phyloP scores from a whole-genome alignment of 2,888 invertebrate species.

The Callosobruchus maculatus region DNA sequence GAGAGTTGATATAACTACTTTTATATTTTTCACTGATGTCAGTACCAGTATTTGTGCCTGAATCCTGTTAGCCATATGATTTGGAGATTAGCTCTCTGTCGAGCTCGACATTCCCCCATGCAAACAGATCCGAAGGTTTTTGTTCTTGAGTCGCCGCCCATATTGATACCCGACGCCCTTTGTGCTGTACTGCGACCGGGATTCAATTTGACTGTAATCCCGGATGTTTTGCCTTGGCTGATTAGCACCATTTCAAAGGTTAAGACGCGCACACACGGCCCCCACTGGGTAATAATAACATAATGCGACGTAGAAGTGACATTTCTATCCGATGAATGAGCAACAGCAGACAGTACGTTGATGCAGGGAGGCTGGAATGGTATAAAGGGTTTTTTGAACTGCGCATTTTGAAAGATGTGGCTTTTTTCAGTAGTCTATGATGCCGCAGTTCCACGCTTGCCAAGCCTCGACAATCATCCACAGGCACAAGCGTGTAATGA shows the following conservation, averaged over 20 bases:
- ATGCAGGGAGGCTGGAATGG: too few relatives aligned
- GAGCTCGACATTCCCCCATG: conserved; percentile 9
- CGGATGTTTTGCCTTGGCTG: conserved; percentile 34
- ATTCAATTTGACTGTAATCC: conserved; percentile 33
- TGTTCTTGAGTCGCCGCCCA: conserved; percentile 5
- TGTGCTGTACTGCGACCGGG: conserved; percentile 15
- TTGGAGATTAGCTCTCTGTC: conserved; percentile 15
- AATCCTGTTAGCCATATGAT: conserved; percentile 13
- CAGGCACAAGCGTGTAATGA: too few relatives aligned
- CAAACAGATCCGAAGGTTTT: conserved; percentile 5
- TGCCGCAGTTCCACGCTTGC: too few relatives aligned
- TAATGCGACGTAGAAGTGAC: background rate
- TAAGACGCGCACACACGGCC: background rate
- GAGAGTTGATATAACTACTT: too few relatives aligned
- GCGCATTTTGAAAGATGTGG: too few relatives aligned
- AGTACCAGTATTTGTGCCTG: background rate
- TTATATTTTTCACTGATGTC: too few relatives aligned
- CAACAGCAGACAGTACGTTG: too few relatives aligned
- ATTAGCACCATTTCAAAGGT: conserved; percentile 29
- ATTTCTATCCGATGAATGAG: background rate
- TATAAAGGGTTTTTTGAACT: too few relatives aligned
- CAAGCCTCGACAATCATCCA: too few relatives aligned
- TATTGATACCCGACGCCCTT: conserved; percentile 31
- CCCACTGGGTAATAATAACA: background rate
- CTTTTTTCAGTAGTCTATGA: too few relatives aligned